Conservation (phyloP, 1,140 invertebrate species). For the Brachionus rubens region DNA sequence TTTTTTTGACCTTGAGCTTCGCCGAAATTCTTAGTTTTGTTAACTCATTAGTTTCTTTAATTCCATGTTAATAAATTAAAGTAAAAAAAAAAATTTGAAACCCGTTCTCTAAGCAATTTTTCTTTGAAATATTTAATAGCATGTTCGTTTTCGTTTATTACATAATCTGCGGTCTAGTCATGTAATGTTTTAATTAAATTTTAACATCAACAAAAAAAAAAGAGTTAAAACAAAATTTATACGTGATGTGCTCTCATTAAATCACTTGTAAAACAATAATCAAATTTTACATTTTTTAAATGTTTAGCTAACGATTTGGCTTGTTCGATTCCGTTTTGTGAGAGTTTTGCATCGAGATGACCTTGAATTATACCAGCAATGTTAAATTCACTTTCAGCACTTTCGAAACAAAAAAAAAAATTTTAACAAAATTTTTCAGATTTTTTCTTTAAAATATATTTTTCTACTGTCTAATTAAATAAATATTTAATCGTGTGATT, state of each 20-base stretch:
- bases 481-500: neutral
- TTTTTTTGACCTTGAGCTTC: conserved; percentile 8
- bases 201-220: neutral
- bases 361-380: conserved; percentile 17
- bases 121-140: neutral
- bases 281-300: neutral
- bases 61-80: neutral
- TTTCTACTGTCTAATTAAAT: conserved; percentile 27
- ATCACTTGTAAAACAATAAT: conserved; percentile 27
- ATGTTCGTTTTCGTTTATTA: neutral
- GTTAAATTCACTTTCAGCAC: conserved; percentile 32
- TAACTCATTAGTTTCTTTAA: neutral
- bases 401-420: neutral
- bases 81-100: neutral
- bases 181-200: neutral
- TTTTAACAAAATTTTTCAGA: neutral
- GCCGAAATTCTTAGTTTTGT: conserved; percentile 13
- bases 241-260: neutral
- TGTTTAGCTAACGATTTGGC: neutral
- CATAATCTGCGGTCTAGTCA: conserved; percentile 20
- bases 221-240: neutral
- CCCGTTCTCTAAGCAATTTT: conserved; percentile 20
- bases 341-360: neutral
- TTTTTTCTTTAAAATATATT: neutral
- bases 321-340: neutral